phyloP scores from a whole-genome alignment of 1,140 invertebrate species.

The Drosophila ercepeae region DNA sequence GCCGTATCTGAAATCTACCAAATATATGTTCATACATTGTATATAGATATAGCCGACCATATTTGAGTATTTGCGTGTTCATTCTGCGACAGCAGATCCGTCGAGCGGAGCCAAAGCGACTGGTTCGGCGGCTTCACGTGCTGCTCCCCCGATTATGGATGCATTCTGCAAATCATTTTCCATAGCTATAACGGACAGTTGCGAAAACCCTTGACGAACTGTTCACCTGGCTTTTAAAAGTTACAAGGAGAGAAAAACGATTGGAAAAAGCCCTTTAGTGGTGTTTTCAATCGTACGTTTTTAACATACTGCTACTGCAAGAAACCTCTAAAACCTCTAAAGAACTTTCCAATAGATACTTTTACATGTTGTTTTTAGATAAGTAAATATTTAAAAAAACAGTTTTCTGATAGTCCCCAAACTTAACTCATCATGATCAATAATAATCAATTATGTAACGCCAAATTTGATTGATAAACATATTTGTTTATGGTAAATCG shows the following conservation, averaged over 20 bases:
- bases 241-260: background rate
- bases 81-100: conserved; percentile 15
- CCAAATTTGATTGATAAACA: background rate
- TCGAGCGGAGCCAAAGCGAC: conserved; percentile 45
- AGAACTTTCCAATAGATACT: no score
- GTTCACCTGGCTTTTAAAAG: conserved; percentile 41
- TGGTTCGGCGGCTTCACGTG: conserved; percentile 45
- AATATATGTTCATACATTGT: background rate
- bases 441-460: background rate
- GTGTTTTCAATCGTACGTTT: no score
- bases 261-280: background rate
- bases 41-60: conserved; percentile 4
- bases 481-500: background rate
- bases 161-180: conserved; percentile 78
- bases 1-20: conserved; percentile 3
- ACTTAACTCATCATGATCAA: no score
- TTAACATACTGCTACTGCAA: no score
- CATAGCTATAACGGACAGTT: conserved; percentile 38
- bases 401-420: background rate
- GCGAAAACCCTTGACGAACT: conserved; percentile 70
- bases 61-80: conserved; percentile 23
- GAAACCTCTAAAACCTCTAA: no score
- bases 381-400: no score
- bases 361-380: no score
- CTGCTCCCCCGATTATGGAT: conserved; percentile 42